Conservation (phyloP, 2,113 vertebrate species). For the Sclerurus mexicanus region DNA sequence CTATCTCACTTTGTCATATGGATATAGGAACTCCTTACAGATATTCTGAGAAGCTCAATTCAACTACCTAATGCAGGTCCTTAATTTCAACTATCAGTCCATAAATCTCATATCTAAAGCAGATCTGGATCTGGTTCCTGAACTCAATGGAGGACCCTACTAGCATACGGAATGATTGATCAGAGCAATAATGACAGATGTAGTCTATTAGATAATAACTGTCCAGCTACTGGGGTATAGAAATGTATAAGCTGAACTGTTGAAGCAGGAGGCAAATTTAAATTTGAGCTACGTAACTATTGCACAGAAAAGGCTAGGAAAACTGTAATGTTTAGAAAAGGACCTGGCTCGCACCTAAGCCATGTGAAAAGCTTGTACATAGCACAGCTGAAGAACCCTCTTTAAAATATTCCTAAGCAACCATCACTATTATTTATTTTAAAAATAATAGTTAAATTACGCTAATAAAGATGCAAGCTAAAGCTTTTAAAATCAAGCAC, state of each 20-base stretch:
- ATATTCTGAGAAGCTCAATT: background rate
- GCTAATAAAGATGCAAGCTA: constrained; percentile 58
- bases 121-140: background rate
- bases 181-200: background rate
- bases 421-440: constrained; percentile 41
- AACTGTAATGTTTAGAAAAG: background rate
- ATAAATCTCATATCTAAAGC: background rate
- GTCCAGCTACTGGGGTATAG: background rate
- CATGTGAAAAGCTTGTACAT: background rate
- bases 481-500: constrained; percentile 51
- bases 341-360: background rate
- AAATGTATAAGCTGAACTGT: background rate
- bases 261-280: background rate
- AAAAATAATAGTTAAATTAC: constrained; percentile 57
- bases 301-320: background rate
- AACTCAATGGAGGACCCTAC: background rate
- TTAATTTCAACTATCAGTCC: background rate
- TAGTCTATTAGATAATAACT: background rate
- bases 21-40: background rate
- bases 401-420: constrained; percentile 35
- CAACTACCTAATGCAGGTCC: background rate
- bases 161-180: background rate
- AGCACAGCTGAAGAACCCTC: background rate
- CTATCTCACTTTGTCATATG: background rate
- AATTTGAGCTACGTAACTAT: background rate